Evolutionary conservation across 2,888 invertebrate species (phyloP).

Genomic region (Polydesmus complanatus): DNA sequence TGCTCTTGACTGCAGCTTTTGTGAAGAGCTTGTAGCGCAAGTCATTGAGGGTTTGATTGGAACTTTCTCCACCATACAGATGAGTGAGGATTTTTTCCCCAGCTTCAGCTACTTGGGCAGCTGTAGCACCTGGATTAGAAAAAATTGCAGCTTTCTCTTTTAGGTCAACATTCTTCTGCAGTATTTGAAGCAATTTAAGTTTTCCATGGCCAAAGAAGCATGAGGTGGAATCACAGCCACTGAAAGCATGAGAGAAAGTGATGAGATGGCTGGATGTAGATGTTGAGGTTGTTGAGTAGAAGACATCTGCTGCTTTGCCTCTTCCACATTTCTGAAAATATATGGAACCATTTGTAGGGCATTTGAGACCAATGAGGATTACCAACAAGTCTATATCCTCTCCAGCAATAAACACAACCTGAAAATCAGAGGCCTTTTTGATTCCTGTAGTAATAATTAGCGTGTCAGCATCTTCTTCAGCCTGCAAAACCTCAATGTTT

Average conservation of each 20-base stretch:
- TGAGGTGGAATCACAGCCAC: conserved; percentile 4
- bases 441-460: background rate
- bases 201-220: conserved; percentile 1
- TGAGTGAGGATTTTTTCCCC: background rate
- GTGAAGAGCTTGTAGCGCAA: background rate
- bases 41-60: background rate
- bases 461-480: background rate
- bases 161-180: background rate
- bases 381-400: conserved; percentile 1
- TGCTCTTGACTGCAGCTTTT: background rate
- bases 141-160: background rate
- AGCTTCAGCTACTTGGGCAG: background rate
- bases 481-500: background rate
- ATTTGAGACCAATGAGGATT: background rate
- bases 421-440: background rate
- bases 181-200: conserved; percentile 1
- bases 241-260: background rate
- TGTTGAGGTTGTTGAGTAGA: conserved; percentile 1
- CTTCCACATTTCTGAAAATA: background rate
- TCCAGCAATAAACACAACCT: background rate
- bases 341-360: background rate
- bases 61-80: background rate
- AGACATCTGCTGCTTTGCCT: background rate
- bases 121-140: background rate
- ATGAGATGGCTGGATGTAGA: background rate